phyloP scores from a whole-genome alignment of 2,888 invertebrate genomes.

The Eupithecia subumbrata region DNA sequence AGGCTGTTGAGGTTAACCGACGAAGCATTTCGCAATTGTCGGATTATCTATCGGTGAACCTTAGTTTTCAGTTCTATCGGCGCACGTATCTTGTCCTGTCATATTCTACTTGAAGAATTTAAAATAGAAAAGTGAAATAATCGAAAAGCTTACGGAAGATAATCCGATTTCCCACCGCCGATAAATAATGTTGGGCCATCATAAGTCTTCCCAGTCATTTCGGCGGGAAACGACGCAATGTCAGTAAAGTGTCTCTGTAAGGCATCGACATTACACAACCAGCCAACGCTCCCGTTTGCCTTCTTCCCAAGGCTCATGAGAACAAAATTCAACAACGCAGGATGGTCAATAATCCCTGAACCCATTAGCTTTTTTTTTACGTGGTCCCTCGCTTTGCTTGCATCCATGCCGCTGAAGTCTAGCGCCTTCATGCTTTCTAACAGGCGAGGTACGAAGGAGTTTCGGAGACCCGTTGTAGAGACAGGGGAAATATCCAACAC shows the following conservation, averaged over 20 bases:
- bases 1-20: no score
- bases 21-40: no score
- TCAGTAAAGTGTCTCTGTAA: slow-evolving; percentile 52
- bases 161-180: slow-evolving; percentile 64
- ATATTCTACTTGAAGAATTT: no score
- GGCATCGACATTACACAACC: slow-evolving; percentile 62
- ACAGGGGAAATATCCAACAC: slow-evolving; percentile 88
- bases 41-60: no score
- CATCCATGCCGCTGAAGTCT: slow-evolving; percentile 77
- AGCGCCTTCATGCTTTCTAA: slow-evolving; percentile 83
- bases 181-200: slow-evolving; percentile 65
- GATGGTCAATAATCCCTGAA: slow-evolving; percentile 50
- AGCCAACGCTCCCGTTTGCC: slow-evolving; percentile 55
- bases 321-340: slow-evolving; percentile 53
- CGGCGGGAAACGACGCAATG: slow-evolving; percentile 64
- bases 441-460: slow-evolving; percentile 80
- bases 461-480: slow-evolving; percentile 77
- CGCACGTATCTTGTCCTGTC: no score
- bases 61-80: no score
- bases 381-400: slow-evolving; percentile 84
- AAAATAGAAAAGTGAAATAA: background rate
- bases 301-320: slow-evolving; percentile 61
- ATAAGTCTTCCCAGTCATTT: slow-evolving; percentile 53
- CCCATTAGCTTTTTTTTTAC: slow-evolving; percentile 57
- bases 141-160: slow-evolving; percentile 62